Evolutionary conservation across 2,888 invertebrate genomes (phyloP).

Genomic region (Trichopria drosophilae): DNA sequence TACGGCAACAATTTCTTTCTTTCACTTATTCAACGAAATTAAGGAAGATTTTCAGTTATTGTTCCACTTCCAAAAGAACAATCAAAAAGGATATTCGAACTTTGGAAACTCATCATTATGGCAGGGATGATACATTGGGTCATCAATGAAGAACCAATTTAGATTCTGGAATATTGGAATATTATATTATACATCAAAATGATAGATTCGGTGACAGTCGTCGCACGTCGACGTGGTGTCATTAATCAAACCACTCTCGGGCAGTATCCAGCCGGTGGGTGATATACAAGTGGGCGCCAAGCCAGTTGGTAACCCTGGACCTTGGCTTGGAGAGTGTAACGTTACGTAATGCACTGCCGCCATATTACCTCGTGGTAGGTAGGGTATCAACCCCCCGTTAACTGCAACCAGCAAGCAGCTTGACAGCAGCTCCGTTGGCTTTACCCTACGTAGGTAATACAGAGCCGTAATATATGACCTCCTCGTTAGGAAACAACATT

Average conservation of each 20-base stretch:
- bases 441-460: constrained; percentile 47
- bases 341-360: constrained; percentile 50
- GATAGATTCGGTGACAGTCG: too few species aligned
- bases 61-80: too few species aligned
- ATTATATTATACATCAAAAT: too few species aligned
- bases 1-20: too few species aligned
- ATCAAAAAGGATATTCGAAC: too few species aligned
- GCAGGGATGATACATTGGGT: too few species aligned
- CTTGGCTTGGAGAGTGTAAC: constrained; percentile 41
- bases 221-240: too few species aligned
- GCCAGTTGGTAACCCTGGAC: constrained; percentile 37
- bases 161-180: too few species aligned
- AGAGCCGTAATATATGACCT: constrained; percentile 51
- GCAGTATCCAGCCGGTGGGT: constrained; percentile 23
- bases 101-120: too few species aligned
- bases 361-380: constrained; percentile 44
- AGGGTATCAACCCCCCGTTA: constrained; percentile 38
- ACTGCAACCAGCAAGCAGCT: constrained; percentile 33
- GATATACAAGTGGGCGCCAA: constrained; percentile 42
- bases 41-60: too few species aligned
- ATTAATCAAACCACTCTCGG: constrained; percentile 11
- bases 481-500: constrained; percentile 51
- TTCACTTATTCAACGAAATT: too few species aligned
- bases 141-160: too few species aligned
- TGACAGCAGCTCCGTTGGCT: constrained; percentile 39